phyloP scores from a whole-genome alignment of 2,113 vertebrate species.

The Tragelaphus imberbis region DNA sequence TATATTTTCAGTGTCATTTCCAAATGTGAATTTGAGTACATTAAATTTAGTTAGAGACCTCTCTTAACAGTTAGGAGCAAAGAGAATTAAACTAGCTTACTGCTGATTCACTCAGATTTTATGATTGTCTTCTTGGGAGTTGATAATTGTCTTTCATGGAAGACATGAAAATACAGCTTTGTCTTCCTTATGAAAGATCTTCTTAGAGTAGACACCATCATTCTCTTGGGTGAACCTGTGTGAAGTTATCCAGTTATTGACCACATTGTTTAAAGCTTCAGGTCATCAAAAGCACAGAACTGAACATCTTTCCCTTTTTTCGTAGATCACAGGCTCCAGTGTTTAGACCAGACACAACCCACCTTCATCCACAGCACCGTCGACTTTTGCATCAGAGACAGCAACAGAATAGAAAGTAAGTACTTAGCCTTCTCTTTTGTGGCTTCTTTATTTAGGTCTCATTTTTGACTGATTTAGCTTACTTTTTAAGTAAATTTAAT shows the following conservation, averaged over 20 bases:
- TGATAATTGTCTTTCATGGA: background rate
- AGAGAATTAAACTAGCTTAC: background rate
- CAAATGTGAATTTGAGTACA: background rate
- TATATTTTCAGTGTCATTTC: background rate
- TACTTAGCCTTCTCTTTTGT: background rate
- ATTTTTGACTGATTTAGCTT: background rate
- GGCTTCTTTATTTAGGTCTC: background rate
- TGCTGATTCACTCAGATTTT: background rate
- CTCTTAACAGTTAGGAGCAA: background rate
- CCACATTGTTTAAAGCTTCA: background rate
- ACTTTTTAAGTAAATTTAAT: background rate
- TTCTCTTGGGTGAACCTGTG: background rate
- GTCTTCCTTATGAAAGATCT: background rate
- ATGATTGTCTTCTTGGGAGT: background rate
- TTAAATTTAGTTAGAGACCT: background rate
- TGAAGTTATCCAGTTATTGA: background rate
- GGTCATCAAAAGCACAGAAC: background rate
- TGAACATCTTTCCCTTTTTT: background rate
- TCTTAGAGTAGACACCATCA: background rate
- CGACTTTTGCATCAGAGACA: conserved; percentile 93
- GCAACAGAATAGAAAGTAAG: conserved; percentile 89
- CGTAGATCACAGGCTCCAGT: conserved; percentile 80
- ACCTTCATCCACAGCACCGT: conserved; percentile 95
- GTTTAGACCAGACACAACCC: conserved; percentile 92
- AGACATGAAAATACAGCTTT: background rate